Evolutionary conservation across 2,888 invertebrate species (phyloP).

Genomic region (Drosophila neonasuta): DNA sequence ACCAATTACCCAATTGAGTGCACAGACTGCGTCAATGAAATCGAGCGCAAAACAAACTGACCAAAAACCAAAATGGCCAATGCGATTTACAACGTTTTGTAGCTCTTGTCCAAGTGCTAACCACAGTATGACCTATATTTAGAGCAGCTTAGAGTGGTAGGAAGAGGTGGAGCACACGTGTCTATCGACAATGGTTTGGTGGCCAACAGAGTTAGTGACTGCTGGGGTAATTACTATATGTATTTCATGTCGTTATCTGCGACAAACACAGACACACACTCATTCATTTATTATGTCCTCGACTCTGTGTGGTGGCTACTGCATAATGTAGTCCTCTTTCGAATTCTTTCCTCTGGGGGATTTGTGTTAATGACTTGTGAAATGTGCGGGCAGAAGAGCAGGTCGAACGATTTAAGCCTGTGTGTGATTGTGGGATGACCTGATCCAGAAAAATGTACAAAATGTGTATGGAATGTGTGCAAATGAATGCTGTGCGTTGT

Average conservation of each 20-base stretch:
- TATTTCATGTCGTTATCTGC: slow-evolving; percentile 26
- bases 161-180: slow-evolving; percentile 17
- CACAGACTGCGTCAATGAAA: slow-evolving; percentile 56
- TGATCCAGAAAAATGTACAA: slow-evolving; percentile 31
- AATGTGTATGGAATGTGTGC: slow-evolving; percentile 14
- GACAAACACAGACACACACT: background rate
- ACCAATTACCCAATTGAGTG: slow-evolving; percentile 52
- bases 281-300: slow-evolving; percentile 3
- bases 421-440: slow-evolving; percentile 29
- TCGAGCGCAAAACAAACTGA: slow-evolving; percentile 30
- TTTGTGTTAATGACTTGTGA: slow-evolving; percentile 69
- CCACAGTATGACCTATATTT: slow-evolving; percentile 55
- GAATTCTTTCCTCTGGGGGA: slow-evolving; percentile 44
- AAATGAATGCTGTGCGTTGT: slow-evolving; percentile 11
- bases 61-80: slow-evolving; percentile 51
- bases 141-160: background rate
- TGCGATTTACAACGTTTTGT: slow-evolving; percentile 45
- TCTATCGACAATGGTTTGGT: slow-evolving; percentile 47
- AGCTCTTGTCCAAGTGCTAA: slow-evolving; percentile 15
- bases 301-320: slow-evolving; percentile 25
- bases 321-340: slow-evolving; percentile 41
- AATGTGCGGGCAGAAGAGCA: slow-evolving; percentile 59
- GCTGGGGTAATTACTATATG: slow-evolving; percentile 54
- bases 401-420: slow-evolving; percentile 47
- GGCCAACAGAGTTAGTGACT: slow-evolving; percentile 29